Conservation (phyloP, 2,113 vertebrate species). For the Cervus canadensis region DNA sequence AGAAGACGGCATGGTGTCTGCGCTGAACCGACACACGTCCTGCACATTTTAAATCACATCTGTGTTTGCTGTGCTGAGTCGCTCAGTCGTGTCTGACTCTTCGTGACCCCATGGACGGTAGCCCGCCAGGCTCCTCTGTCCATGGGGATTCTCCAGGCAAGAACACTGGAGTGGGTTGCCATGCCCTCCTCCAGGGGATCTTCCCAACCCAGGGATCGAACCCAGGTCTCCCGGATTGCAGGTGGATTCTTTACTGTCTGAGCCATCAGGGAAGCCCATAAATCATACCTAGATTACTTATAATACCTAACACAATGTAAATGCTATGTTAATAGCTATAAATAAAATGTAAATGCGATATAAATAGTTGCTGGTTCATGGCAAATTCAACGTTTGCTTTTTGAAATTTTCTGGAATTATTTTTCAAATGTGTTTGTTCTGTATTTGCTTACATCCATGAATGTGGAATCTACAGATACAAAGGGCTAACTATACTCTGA, state of each 20-base stretch:
- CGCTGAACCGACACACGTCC: too few species aligned
- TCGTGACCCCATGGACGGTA: fast-evolving
- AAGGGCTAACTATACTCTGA: not conserved
- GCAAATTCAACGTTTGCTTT: not conserved
- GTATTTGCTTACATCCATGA: not conserved
- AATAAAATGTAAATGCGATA: not conserved
- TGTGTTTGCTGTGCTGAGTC: not conserved
- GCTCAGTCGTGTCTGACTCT: not conserved
- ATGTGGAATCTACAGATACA: not conserved
- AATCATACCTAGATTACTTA: not conserved
- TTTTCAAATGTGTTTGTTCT: not conserved
- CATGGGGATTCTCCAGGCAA: not conserved
- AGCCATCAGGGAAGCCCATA: not conserved
- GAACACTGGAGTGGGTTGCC: not conserved
- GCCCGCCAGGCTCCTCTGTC: not conserved
- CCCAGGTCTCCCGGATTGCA: not conserved
- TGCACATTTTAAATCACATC: not conserved
- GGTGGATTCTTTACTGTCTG: not conserved
- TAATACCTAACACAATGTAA: not conserved
- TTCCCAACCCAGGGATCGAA: not conserved
- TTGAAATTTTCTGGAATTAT: not conserved
- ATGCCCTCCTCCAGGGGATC: not conserved
- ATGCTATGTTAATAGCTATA: not conserved
- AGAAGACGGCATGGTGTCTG: not conserved
- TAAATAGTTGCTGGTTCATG: not conserved